These are phyloP conservation scores for Lochmaea crataegi DNA, from an alignment of 2,888 invertebrate species.

Conservation along the genomic window DNA sequence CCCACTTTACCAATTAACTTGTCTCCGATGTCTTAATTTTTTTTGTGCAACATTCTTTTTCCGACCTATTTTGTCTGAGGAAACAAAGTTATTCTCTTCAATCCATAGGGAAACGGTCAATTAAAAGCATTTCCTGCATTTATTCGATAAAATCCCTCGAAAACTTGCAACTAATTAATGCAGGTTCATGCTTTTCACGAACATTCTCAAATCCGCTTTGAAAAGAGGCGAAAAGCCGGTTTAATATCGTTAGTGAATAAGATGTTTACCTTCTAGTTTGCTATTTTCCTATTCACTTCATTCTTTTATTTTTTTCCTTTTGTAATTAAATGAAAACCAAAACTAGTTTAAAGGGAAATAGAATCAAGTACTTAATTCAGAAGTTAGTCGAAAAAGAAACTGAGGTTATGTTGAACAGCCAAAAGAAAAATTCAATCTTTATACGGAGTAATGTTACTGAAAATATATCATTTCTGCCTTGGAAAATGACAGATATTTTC, in stretches of 20 bases:
- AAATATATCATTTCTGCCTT: no score
- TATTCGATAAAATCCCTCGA: neutral
- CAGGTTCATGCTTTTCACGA: neutral
- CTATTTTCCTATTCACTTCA: neutral
- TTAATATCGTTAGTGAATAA: neutral
- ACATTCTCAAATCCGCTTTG: neutral
- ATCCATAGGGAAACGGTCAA: neutral
- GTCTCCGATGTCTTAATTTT: neutral
- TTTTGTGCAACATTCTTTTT: neutral
- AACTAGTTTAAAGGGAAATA: neutral
- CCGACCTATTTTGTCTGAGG: neutral
- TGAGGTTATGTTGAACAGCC: no score
- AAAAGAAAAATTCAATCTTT: no score
- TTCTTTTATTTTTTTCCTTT: neutral
- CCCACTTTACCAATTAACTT: no score
- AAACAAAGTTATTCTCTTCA: neutral
- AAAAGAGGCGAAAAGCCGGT: neutral
- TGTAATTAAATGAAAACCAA: neutral
- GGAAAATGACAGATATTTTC: no score
- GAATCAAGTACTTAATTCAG: no score
- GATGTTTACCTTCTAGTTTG: neutral
- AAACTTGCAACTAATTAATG: conserved; percentile 5
- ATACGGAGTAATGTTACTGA: no score
- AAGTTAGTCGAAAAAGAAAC: no score
- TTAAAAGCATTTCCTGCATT: neutral